phyloP scores from a whole-genome alignment of 2,888 invertebrate genomes.

The Druceiella hillmani region DNA sequence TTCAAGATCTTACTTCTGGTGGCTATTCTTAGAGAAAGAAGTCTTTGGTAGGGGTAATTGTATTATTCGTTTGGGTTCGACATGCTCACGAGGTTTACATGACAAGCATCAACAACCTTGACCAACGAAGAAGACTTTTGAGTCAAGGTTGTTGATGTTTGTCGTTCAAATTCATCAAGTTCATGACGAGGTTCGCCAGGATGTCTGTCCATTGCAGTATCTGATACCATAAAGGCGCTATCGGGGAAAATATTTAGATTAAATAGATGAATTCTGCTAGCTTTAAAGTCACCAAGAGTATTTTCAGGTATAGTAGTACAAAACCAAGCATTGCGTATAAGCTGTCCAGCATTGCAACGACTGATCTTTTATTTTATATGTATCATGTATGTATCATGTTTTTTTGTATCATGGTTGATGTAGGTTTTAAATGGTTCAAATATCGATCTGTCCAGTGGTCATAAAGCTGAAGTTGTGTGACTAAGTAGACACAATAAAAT shows the following conservation, averaged over 20 bases:
- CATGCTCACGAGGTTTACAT: constrained; percentile 12
- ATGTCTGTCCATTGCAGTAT: constrained; percentile 10
- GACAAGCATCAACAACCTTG: too few relatives aligned
- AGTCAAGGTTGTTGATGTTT: too few relatives aligned
- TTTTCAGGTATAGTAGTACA: constrained; percentile 21
- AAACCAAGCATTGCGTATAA: constrained; percentile 21
- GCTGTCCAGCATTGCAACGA: constrained; percentile 19
- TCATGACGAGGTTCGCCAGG: too few relatives aligned
- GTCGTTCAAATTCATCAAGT: too few relatives aligned
- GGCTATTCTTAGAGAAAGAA: too few relatives aligned
- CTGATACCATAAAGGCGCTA: constrained; percentile 15
- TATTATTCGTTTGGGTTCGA: neutral
- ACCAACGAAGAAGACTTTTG: too few relatives aligned
- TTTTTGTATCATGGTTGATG: constrained; percentile 18
- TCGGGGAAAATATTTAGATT: constrained; percentile 22
- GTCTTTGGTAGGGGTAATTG: too few relatives aligned
- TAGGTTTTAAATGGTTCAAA: constrained; percentile 25
- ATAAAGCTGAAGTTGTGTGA: constrained; percentile 22
- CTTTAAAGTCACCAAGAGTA: constrained; percentile 22
- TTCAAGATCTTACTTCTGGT: too few relatives aligned
- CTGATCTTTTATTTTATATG: constrained; percentile 20
- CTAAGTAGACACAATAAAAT: constrained; percentile 25
- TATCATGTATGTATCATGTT: constrained; percentile 18
- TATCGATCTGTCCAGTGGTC: constrained; percentile 21
- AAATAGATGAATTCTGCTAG: constrained; percentile 22